These are phyloP conservation scores for Cheirogaleus medius DNA, from an alignment of 2,113 vertebrate genomes.

Conservation along the genomic window DNA sequence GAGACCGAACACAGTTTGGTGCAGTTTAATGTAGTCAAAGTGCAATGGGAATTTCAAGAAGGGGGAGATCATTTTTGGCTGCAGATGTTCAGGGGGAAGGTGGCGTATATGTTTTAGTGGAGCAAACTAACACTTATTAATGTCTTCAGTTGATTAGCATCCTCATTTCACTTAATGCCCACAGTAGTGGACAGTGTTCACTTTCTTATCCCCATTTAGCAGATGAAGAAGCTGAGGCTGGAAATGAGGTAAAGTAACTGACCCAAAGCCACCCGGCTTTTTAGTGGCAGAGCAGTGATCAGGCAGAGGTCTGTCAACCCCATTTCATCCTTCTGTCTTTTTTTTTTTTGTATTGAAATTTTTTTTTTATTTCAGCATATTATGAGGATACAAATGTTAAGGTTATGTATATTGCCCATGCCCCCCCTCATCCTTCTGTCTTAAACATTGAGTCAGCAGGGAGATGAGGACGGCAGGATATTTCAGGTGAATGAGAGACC, in stretches of 20 bases:
- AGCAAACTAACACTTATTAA: background rate
- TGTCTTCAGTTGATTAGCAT: background rate
- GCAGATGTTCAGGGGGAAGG: background rate
- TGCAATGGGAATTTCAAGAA: background rate
- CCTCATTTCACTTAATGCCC: background rate
- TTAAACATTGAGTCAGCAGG: background rate
- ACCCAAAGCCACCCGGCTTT: background rate
- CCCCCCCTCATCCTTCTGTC: background rate
- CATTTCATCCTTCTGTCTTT: background rate
- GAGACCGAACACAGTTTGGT: background rate
- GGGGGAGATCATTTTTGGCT: background rate
- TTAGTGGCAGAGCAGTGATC: background rate
- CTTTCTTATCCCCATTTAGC: background rate
- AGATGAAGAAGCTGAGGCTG: background rate
- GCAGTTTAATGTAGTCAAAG: background rate
- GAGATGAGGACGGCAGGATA: background rate
- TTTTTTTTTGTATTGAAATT: too few relatives aligned
- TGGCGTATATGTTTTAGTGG: background rate
- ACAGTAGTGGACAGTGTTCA: background rate
- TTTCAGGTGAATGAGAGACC: too few relatives aligned
- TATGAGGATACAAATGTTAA: too few relatives aligned
- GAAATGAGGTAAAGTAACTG: background rate
- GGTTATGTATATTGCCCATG: too few relatives aligned
- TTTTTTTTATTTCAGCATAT: too few relatives aligned
- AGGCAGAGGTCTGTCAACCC: background rate